These are phyloP conservation scores for Sylvilagus bachmani DNA, from an alignment of 2,113 vertebrate genomes.

Conservation along the genomic window DNA sequence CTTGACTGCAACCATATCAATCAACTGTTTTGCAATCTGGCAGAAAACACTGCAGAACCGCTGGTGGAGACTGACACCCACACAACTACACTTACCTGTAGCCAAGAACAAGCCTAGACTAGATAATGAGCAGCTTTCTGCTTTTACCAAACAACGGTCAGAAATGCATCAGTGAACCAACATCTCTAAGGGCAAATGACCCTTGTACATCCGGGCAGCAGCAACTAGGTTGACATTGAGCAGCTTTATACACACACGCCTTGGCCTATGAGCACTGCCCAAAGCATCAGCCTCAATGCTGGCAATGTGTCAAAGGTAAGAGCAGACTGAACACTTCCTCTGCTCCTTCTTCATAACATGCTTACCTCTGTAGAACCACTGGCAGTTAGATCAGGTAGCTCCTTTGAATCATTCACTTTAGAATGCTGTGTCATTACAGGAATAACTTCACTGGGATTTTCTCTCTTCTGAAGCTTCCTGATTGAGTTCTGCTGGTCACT, in stretches of 20 bases:
- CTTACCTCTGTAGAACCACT: conserved; percentile 82
- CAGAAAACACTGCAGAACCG: conserved; percentile 67
- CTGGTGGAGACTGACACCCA: conserved; percentile 69
- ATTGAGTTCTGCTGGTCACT: conserved; percentile 57
- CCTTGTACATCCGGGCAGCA: conserved; percentile 8
- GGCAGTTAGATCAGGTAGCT: background rate
- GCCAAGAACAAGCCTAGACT: conserved; percentile 66
- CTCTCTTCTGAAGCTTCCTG: conserved; percentile 72
- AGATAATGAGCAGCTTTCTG: conserved; percentile 65
- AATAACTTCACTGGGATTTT: background rate
- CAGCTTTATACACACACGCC: background rate
- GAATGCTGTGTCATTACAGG: conserved; percentile 37
- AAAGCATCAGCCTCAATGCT: background rate
- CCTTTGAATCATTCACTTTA: conserved; percentile 65
- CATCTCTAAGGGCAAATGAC: conserved; percentile 29
- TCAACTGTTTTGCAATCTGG: conserved; percentile 73
- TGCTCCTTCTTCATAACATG: conserved; percentile 1
- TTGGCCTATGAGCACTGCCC: background rate
- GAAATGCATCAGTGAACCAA: background rate
- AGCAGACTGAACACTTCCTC: background rate
- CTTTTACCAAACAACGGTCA: conserved; percentile 56
- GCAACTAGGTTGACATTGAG: background rate
- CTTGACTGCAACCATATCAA: conserved; percentile 68
- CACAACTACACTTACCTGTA: conserved; percentile 73
- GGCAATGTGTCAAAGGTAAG: background rate